Conservation (phyloP, 37 sponge, comb jelly and placozoan genomes). For the Chondrilla cf. caribensis region DNA sequence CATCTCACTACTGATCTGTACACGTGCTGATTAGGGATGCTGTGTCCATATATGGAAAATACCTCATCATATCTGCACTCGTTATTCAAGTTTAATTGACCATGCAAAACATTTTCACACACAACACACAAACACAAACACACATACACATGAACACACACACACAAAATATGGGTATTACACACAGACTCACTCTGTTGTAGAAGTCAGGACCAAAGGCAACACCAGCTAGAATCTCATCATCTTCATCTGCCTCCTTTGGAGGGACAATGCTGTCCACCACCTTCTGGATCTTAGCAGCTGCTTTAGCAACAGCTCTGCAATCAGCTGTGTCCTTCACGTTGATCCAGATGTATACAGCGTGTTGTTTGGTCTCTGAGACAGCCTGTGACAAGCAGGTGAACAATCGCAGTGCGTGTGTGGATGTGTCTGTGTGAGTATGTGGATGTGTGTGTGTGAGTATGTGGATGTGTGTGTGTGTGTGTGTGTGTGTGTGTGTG, state of each 20-base stretch:
- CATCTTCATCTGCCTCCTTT: slow-evolving; percentile 35
- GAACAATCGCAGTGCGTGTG: no score
- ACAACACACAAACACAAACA: slow-evolving; percentile 33
- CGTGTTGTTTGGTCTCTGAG: slow-evolving; percentile 41
- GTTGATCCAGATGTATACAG: slow-evolving; percentile 64
- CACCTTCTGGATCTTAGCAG: slow-evolving; percentile 33
- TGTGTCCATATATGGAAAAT: no score
- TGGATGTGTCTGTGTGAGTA: no score
- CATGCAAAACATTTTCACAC: no score
- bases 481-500: slow-evolving; percentile 7
- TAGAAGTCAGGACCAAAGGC: slow-evolving; percentile 68
- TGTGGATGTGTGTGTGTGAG: no score
- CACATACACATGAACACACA: slow-evolving; percentile 9
- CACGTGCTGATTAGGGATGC: no score
- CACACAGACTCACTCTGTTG: neutral
- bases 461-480: no score
- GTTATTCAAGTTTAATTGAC: no score
- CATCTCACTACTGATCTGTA: no score
- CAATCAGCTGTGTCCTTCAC: slow-evolving; percentile 37
- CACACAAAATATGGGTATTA: neutral
- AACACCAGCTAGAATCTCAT: slow-evolving; percentile 56
- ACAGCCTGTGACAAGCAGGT: slow-evolving; percentile 29
- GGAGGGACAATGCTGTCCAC: slow-evolving; percentile 17
- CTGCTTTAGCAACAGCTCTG: slow-evolving; percentile 45
- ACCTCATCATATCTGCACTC: no score